Base-by-base conservation (phyloP, 2,797 vertebrate species). In the Novumbra hubbsi region DNA sequence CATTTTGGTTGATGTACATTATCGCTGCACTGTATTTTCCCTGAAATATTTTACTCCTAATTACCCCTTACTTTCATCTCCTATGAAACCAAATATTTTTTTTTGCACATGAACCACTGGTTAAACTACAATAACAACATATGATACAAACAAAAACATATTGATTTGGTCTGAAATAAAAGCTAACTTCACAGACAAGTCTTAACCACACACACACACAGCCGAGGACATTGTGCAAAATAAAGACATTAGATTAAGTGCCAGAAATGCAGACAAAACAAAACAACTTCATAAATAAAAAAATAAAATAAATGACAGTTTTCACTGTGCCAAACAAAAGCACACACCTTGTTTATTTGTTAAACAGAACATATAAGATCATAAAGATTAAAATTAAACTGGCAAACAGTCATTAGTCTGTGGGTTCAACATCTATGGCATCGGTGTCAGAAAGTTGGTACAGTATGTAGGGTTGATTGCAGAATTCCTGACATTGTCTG, bases 261-360 rank as follows among this genome's bases (percentile, higher is more conserved):
- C 90, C 77, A 84, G 71, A 73, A 77, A 83, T 32, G 64, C 76
- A 79, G 45, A 85, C 67, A 85, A 78, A 85, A 85, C 50, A 79
- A 81, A 77, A 88, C 69, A 77, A 85, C 72, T 83, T 89, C 77
- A 92, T 94, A 94, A 94, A 94, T 94, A 93, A 81, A 16, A 85
- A 63, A 55, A 83, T 77, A 74, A 78, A 84, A 79, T 82, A 81
- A 78, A 17, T 65, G 78, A 83, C 49, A 80, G 60, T 75, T 73
- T 76, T 68, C 72, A 76, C 66, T 41, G 45, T 73, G 45, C 60
- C 70, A 79, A 82, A 55, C 0, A 71, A 41, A 76, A 82, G 80
- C 78, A 64, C 45, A 70, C 48, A 71, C 16, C 70, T 14, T 15
- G 8, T 63, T 77, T 78, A 38, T 71, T 62, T 73, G 72, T 41